Evolutionary conservation across 2,797 vertebrate species (phyloP).

Genomic region (Amphiprion clarkii): DNA sequence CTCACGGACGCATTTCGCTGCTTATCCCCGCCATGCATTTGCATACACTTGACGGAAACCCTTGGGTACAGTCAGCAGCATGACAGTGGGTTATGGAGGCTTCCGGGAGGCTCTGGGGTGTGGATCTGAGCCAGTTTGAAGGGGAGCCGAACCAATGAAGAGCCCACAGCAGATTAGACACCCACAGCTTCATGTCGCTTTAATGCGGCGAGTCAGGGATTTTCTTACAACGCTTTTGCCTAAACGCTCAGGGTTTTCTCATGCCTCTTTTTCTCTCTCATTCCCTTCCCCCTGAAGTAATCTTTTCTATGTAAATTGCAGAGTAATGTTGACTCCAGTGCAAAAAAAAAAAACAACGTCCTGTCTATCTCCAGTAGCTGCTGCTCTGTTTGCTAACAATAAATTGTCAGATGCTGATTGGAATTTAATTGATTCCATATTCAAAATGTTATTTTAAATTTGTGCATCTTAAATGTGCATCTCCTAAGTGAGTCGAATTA

Average conservation of each 20-base stretch:
- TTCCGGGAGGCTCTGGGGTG: constrained; percentile 85
- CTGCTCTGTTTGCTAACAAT: constrained; percentile 35
- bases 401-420: constrained; percentile 25
- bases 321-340: constrained; percentile 55
- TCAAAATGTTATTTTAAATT: constrained; percentile 24
- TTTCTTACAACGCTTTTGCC: constrained; percentile 81
- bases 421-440: constrained; percentile 26
- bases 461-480: constrained; percentile 6
- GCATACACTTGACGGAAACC: constrained; percentile 77
- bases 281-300: constrained; percentile 65
- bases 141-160: constrained; percentile 84
- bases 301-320: constrained; percentile 65
- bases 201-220: constrained; percentile 87
- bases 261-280: constrained; percentile 58
- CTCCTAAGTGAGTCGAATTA: neutral
- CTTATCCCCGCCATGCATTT: constrained; percentile 71
- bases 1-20: constrained; percentile 59
- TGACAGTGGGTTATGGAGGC: constrained; percentile 83
- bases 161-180: constrained; percentile 87
- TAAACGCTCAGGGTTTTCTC: constrained; percentile 80
- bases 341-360: constrained; percentile 27
- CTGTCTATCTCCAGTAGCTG: constrained; percentile 18
- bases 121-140: constrained; percentile 87
- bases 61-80: constrained; percentile 82
- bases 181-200: constrained; percentile 87